Evolutionary conservation across 2,888 invertebrate species (phyloP), one percentile per base, ranked within the genome.

Genomic region (Crocallis elinguaria): DNA sequence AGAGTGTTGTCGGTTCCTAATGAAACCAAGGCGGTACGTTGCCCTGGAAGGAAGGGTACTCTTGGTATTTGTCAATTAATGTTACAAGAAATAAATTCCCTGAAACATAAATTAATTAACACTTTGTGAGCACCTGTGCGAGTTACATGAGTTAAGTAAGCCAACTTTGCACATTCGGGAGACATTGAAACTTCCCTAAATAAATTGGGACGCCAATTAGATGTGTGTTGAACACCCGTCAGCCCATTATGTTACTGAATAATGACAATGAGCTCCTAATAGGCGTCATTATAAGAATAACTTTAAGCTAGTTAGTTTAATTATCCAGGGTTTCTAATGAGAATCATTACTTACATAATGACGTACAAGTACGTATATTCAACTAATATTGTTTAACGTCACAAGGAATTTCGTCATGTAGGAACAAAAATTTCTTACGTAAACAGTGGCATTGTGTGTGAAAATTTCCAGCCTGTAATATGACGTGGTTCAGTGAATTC

Each of bases 101-200:
- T 61, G 65, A 64, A 73, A 71, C 67, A 71, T 81, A 75, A 77
- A 85, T 86, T 83, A 82, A 85, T 84, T 82, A 82, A 79, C 77
- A 76, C 73, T 78, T 71, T 70, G 73, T 66, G 69, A 80, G 77
- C 83, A 85, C 81, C 81, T 83, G 82, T 63, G 69, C 69, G 67
- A 66, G 66, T 68, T 65, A 71, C 66, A 69, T 60, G 69, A 74
- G 66, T 78, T 69, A 74, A 75, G 76, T 80, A 74, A 82, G 80
- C 73, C 73, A 79, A 81, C 69, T 82, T 80, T 67, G 62, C 64
- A 68, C 73, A 71, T 75, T 73, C 51, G 62, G 60, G 66, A 66
- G 68, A 69, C 64, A 64, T 67, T 60, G 53, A 72, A 80, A 79
- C 70, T 79, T 79, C 68, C 43, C 54, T 61, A 68, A 76, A 79